phyloP scores from a whole-genome alignment of 2,113 vertebrate genomes.

The Anoura caudifer region DNA sequence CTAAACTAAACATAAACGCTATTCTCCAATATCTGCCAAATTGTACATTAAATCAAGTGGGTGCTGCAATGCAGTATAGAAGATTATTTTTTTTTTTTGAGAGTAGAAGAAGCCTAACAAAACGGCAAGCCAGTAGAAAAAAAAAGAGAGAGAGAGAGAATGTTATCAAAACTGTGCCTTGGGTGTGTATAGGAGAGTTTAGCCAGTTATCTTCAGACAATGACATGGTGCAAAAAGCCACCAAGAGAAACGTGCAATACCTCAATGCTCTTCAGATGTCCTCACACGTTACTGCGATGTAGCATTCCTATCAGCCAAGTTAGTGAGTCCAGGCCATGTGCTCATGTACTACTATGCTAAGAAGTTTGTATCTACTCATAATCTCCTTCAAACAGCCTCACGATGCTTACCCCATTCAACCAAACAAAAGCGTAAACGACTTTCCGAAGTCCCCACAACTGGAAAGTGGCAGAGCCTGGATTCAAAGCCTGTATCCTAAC shows the following conservation, averaged over 20 bases:
- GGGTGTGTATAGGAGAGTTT: not conserved
- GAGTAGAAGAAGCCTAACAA: not conserved
- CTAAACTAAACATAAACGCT: not conserved
- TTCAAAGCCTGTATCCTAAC: not conserved
- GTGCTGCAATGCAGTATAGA: not conserved
- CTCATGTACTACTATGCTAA: not conserved
- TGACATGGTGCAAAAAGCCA: not conserved
- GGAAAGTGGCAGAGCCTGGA: not conserved
- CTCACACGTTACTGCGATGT: not conserved
- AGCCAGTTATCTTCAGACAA: not conserved
- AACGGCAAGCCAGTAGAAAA: not conserved
- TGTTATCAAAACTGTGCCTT: not conserved
- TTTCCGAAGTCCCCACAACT: not conserved
- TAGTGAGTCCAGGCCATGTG: not conserved
- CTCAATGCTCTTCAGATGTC: not conserved
- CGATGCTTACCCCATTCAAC: not conserved
- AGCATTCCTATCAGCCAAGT: not conserved
- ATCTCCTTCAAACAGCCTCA: not conserved
- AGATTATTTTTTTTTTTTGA: not conserved
- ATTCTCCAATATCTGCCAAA: slow-evolving; percentile 11
- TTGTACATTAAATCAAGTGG: not conserved
- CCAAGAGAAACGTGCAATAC: not conserved
- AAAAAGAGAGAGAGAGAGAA: too few species aligned
- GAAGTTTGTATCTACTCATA: not conserved
- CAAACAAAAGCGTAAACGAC: not conserved